Percentiles rank a stretch among this genome's conserved stretches.
Conservation (phyloP, 2,113 vertebrate species). For the Saccopteryx leptura region DNA sequence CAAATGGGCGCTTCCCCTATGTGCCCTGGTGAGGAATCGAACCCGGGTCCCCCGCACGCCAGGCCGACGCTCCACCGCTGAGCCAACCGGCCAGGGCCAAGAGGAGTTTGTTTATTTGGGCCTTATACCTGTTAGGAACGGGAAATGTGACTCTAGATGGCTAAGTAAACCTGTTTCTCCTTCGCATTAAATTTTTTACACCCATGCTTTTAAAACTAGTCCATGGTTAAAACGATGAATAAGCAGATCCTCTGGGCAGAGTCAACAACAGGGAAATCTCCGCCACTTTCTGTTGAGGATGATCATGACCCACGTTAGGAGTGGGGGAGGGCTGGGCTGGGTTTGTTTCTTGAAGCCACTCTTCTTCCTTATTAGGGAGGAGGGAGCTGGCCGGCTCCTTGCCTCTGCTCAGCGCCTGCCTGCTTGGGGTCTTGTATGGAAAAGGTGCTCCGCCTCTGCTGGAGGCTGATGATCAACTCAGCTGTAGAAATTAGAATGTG, state of each 20-base stretch:
- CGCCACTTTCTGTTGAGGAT: background rate
- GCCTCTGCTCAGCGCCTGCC: background rate
- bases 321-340: background rate
- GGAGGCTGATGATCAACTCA: background rate
- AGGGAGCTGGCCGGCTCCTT: background rate
- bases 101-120: slow-evolving; percentile 17
- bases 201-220: slow-evolving; percentile 58
- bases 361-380: background rate
- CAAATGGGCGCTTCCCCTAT: too few relatives aligned
- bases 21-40: too few relatives aligned
- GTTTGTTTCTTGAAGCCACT: background rate
- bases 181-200: slow-evolving; percentile 35
- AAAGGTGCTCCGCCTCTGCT: background rate
- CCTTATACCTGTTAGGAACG: slow-evolving; percentile 17
- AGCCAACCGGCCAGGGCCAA: too few relatives aligned
- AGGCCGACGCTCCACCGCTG: too few relatives aligned
- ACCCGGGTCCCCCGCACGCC: too few relatives aligned
- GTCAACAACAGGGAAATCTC: background rate
- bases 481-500: background rate
- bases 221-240: background rate
- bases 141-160: slow-evolving; percentile 29
- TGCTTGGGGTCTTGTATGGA: background rate
- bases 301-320: background rate
- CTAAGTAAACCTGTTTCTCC: slow-evolving; percentile 34
- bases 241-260: background rate